Conservation (phyloP, 1,140 invertebrate species). For the Pachypeltis micranthus region DNA sequence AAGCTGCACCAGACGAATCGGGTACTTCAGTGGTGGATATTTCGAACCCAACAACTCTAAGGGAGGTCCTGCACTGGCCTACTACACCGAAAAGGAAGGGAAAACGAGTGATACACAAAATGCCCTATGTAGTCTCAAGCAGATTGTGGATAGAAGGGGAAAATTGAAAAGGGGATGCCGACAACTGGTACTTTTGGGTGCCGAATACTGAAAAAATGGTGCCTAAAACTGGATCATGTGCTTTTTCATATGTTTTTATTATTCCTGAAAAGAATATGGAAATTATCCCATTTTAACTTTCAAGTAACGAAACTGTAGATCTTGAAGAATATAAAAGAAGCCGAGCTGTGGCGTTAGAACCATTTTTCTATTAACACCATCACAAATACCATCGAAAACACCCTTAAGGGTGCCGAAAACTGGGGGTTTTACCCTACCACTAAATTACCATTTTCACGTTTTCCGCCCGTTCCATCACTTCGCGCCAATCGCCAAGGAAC, state of each 20-base stretch:
- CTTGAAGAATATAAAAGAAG: not conserved
- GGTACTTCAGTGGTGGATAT: not conserved
- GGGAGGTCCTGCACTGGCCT: not conserved
- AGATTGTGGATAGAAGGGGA: not conserved
- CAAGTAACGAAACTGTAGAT: not conserved
- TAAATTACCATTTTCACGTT: no score
- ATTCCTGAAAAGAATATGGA: not conserved
- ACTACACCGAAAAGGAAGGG: not conserved
- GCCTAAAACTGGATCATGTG: constrained; percentile 6
- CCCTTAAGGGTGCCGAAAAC: constrained; percentile 2
- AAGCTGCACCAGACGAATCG: not conserved
- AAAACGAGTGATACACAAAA: not conserved
- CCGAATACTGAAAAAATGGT: constrained; percentile 7
- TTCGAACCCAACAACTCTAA: no score
- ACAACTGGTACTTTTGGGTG: constrained; percentile 1
- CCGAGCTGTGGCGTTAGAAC: not conserved
- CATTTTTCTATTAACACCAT: not conserved
- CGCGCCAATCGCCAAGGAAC: no score
- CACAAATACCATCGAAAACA: not conserved
- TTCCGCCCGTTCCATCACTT: no score
- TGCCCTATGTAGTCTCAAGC: not conserved
- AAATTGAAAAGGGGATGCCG: not conserved
- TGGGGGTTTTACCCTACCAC: not conserved
- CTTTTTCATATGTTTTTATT: not conserved
- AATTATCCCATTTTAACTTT: not conserved